Evolutionary conservation across 2,888 invertebrate species (phyloP).

Genomic region (Polydrusus tereticollis): DNA sequence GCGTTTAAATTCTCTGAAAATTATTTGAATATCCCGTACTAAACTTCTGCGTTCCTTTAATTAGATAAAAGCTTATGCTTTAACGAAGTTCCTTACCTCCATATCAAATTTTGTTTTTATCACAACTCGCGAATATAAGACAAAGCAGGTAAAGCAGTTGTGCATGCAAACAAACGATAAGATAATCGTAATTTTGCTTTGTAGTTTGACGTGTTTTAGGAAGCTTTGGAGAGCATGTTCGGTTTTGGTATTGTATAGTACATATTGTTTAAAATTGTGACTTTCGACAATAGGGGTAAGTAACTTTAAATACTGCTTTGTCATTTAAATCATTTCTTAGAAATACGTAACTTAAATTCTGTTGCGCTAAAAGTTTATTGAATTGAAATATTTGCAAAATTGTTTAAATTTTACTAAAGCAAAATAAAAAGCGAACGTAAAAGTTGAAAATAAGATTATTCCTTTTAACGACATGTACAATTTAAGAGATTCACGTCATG

Average conservation of each 20-base stretch:
- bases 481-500: too few relatives aligned
- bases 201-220: neutral
- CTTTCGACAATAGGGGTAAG: neutral
- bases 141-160: neutral
- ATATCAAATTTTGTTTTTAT: neutral
- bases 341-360: too few relatives aligned
- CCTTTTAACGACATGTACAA: too few relatives aligned
- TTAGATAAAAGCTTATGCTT: neutral
- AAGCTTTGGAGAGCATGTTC: neutral
- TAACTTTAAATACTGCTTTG: neutral
- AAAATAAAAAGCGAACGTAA: too few relatives aligned
- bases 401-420: too few relatives aligned
- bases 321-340: neutral
- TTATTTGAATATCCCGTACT: neutral
- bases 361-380: too few relatives aligned
- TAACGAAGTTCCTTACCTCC: neutral
- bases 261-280: neutral
- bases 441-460: too few relatives aligned
- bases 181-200: conserved; percentile 6
- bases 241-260: neutral
- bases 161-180: neutral
- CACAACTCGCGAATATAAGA: neutral
- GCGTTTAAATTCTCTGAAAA: too few relatives aligned
- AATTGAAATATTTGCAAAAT: too few relatives aligned
- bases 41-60: neutral